Evolutionary conservation across 2,888 invertebrate genomes (phyloP).

Genomic region (Acleris laterana): DNA sequence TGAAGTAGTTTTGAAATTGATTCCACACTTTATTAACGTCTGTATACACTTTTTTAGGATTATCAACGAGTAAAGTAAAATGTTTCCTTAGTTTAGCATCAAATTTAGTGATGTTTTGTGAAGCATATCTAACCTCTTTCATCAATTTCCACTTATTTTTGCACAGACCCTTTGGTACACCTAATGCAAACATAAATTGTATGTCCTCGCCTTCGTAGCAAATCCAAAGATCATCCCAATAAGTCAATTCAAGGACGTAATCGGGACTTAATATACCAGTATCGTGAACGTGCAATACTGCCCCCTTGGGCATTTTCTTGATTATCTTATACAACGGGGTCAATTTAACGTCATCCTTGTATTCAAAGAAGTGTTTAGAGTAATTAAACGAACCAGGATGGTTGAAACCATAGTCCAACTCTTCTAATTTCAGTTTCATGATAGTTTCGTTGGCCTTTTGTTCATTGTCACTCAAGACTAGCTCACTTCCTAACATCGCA

Average conservation of each 20-base stretch:
- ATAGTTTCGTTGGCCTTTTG: constrained; percentile 82
- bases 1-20: constrained; percentile 83
- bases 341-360: constrained; percentile 82
- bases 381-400: constrained; percentile 84
- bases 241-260: constrained; percentile 86
- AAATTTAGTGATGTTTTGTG: constrained; percentile 77
- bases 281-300: constrained; percentile 88
- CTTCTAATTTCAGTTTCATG: constrained; percentile 82
- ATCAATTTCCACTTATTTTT: constrained; percentile 75
- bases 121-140: constrained; percentile 73
- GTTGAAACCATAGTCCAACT: constrained; percentile 74
- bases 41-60: constrained; percentile 71
- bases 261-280: constrained; percentile 85
- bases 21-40: constrained; percentile 86
- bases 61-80: constrained; percentile 82
- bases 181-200: constrained; percentile 60
- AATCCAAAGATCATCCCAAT: constrained; percentile 84
- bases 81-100: constrained; percentile 79
- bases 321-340: constrained; percentile 87
- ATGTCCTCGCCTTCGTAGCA: constrained; percentile 64
- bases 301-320: constrained; percentile 90
- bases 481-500: constrained; percentile 79
- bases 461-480: constrained; percentile 80
- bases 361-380: constrained; percentile 87
- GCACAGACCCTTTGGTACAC: constrained; percentile 53